Evolutionary conservation across 37 sponge, comb jelly and placozoan species (phyloP).

Genomic region (Spongia lamella): DNA sequence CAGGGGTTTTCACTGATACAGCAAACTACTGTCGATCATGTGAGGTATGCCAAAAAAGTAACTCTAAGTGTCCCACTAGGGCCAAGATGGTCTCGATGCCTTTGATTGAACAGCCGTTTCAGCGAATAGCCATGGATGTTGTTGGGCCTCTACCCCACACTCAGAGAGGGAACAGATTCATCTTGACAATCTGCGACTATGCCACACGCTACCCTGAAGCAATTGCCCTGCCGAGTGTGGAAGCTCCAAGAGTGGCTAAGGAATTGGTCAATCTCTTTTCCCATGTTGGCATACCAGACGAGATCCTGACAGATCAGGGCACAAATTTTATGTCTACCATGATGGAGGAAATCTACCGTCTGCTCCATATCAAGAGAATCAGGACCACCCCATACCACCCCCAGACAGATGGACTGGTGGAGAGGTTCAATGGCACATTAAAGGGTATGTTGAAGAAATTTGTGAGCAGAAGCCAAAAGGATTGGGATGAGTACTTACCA

Average conservation of each 20-base stretch:
- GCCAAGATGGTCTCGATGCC: slow-evolving; percentile 33
- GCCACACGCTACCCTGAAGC: too few relatives aligned
- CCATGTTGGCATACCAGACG: slow-evolving; percentile 28
- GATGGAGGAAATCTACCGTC: slow-evolving; percentile 21
- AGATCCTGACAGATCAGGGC: slow-evolving; percentile 32
- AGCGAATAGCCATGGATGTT: too few relatives aligned
- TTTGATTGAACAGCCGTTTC: slow-evolving; percentile 28
- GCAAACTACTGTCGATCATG: slow-evolving; percentile 23
- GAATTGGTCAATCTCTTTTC: slow-evolving; percentile 21
- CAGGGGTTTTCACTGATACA: slow-evolving; percentile 8
- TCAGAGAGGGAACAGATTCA: too few relatives aligned
- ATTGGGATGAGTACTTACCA: slow-evolving; percentile 29
- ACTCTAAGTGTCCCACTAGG: not conserved
- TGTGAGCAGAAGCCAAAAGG: not conserved
- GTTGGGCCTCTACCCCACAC: too few relatives aligned
- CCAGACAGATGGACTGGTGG: too few relatives aligned
- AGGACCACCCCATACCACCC: too few relatives aligned
- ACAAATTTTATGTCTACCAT: slow-evolving; percentile 28
- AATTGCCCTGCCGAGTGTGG: slow-evolving; percentile 23
- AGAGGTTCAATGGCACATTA: too few relatives aligned
- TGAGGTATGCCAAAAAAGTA: slow-evolving; percentile 1
- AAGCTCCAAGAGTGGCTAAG: slow-evolving; percentile 22
- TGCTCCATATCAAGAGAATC: slow-evolving; percentile 20
- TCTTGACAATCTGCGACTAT: too few relatives aligned
- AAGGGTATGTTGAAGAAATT: not conserved